A percentile compares a stretch with the other conserved stretches of the same genome.
Evolutionary conservation across 2,797 vertebrate species (phyloP).

Genomic region (Alcedo atthis): DNA sequence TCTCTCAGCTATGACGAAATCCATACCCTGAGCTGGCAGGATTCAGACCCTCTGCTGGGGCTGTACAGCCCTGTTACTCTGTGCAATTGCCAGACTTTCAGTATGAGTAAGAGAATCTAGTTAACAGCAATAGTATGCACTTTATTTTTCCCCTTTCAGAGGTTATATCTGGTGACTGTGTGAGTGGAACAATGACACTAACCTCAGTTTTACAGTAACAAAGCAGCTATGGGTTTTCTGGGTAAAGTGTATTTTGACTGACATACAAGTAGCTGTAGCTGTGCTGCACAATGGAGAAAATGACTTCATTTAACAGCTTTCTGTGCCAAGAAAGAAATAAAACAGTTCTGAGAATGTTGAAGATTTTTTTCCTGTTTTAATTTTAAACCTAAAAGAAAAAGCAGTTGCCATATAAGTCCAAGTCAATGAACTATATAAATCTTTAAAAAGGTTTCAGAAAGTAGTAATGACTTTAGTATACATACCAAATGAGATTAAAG

Average conservation of each 20-base stretch:
- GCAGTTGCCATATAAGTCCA: constrained; percentile 49
- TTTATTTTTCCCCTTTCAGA: constrained; percentile 41
- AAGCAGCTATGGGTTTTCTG: constrained; percentile 49
- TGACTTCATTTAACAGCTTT: constrained; percentile 53
- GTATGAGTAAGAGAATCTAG: neutral
- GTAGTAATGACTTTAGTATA: constrained; percentile 73
- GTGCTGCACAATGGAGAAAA: constrained; percentile 47
- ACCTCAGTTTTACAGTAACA: constrained; percentile 45
- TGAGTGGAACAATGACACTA: constrained; percentile 45
- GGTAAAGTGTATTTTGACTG: constrained; percentile 66
- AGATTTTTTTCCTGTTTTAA: constrained; percentile 49
- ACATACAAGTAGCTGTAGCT: constrained; percentile 21
- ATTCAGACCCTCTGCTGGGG: neutral
- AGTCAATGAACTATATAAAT: constrained; percentile 65
- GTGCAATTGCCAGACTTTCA: neutral
- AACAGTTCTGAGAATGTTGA: constrained; percentile 32
- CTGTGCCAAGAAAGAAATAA: constrained; percentile 63
- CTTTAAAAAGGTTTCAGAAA: constrained; percentile 70
- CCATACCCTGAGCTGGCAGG: neutral
- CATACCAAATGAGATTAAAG: constrained; percentile 70
- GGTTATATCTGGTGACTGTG: constrained; percentile 36
- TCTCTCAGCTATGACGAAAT: neutral
- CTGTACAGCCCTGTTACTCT: neutral
- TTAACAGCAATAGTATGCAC: neutral
- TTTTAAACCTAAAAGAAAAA: constrained; percentile 64